phyloP scores from a whole-genome alignment of 2,113 vertebrate genomes.

The Anarrhichthys ocellatus region DNA sequence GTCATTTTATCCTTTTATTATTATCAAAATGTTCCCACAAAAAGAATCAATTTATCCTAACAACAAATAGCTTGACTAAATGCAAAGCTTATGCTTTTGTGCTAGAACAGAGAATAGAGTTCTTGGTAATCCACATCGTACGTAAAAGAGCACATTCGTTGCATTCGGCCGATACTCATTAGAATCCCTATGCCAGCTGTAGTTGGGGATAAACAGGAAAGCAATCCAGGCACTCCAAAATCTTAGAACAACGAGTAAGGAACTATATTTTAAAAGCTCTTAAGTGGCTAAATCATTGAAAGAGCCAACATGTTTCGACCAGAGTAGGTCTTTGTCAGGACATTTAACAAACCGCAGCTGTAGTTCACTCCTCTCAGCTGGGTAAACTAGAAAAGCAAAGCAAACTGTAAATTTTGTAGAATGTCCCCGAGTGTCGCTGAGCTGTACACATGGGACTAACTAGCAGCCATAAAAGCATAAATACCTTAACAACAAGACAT shows the following conservation, averaged over 20 bases:
- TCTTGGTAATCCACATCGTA: not conserved
- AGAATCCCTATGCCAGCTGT: not conserved
- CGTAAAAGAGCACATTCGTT: not conserved
- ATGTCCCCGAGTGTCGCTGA: not conserved
- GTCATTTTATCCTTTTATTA: not conserved
- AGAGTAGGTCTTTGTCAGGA: too few species aligned
- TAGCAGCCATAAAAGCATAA: not conserved
- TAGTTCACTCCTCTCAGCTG: not conserved
- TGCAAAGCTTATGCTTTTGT: not conserved
- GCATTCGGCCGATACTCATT: not conserved
- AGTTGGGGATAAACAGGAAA: too few species aligned
- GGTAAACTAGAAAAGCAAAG: not conserved
- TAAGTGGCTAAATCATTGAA: too few species aligned
- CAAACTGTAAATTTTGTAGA: not conserved
- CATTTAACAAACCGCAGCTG: not conserved
- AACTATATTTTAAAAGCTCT: too few species aligned
- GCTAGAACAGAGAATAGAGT: not conserved
- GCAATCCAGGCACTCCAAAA: too few species aligned
- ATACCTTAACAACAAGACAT: not conserved
- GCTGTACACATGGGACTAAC: not conserved
- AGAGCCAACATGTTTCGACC: too few species aligned
- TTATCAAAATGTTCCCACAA: not conserved
- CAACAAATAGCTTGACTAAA: not conserved
- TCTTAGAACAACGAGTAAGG: too few species aligned
- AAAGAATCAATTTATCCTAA: not conserved